Evolutionary conservation across 2,113 vertebrate genomes (phyloP).

Genomic region (Nasalis larvatus): DNA sequence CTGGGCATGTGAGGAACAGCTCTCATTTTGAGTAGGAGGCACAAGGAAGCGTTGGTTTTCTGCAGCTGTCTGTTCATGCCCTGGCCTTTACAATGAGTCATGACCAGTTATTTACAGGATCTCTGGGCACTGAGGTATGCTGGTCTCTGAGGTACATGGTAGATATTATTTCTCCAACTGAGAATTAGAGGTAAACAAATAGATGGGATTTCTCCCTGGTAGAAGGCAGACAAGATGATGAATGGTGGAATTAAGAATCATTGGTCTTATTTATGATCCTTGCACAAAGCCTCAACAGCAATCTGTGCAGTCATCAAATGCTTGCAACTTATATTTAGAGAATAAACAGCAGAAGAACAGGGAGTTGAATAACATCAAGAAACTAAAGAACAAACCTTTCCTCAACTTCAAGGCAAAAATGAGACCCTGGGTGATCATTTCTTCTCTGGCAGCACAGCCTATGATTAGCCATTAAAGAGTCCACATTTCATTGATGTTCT

Average conservation of each 20-base stretch:
- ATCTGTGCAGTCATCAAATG: neutral
- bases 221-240: conserved; percentile 69
- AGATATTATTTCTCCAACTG: conserved; percentile 40
- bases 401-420: conserved; percentile 32
- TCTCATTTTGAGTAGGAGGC: neutral
- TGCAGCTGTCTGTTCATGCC: neutral
- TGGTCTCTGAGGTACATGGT: neutral
- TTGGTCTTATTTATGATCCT: conserved; percentile 66
- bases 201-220: conserved; percentile 47
- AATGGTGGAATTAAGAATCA: conserved; percentile 63
- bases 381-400: conserved; percentile 44
- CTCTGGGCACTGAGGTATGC: neutral
- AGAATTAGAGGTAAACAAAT: conserved; percentile 60
- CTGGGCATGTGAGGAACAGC: neutral
- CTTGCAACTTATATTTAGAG: conserved; percentile 63
- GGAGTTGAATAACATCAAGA: neutral
- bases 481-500: neutral
- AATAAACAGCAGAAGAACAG: conserved; percentile 50
- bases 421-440: conserved; percentile 45
- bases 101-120: neutral
- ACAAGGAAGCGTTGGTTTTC: fast-evolving
- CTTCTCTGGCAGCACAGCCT: neutral
- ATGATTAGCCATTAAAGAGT: neutral
- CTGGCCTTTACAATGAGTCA: neutral
- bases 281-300: conserved; percentile 34